Conservation (phyloP, 1,140 invertebrate species). For the Mactra quadrangularis region DNA sequence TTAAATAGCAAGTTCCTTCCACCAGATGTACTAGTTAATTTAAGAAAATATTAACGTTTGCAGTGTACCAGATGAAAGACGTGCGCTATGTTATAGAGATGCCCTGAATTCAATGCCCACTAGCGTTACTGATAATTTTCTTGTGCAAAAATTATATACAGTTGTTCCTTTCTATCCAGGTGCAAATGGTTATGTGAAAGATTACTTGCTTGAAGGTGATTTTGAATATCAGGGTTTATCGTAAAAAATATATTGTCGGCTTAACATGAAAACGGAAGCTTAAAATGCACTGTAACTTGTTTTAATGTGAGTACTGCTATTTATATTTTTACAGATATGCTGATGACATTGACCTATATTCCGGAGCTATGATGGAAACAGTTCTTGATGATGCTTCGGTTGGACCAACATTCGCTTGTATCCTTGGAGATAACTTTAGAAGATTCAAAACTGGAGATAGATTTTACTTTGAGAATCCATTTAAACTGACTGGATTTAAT, state of each 20-base stretch:
- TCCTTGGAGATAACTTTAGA: slow-evolving; percentile 96
- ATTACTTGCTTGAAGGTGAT: too few relatives aligned
- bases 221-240: too few relatives aligned
- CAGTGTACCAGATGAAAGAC: too few relatives aligned
- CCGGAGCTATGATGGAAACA: slow-evolving; percentile 90
- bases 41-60: not conserved
- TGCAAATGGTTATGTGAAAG: too few relatives aligned
- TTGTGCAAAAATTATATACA: not conserved
- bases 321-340: slow-evolving; percentile 51
- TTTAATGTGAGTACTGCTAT: not conserved
- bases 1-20: not conserved
- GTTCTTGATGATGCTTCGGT: slow-evolving; percentile 94
- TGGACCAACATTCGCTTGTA: slow-evolving; percentile 98
- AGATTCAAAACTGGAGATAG: slow-evolving; percentile 95
- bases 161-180: too few relatives aligned
- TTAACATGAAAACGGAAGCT: not conserved
- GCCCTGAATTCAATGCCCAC: not conserved
- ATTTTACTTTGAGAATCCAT: slow-evolving; percentile 99
- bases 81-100: too few relatives aligned
- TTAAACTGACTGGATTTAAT: too few relatives aligned
- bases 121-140: not conserved
- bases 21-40: not conserved
- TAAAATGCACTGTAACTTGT: not conserved
- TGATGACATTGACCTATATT: slow-evolving; percentile 75
- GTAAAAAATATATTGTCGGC: not conserved